Evolutionary conservation across 2,113 vertebrate species (phyloP).

Genomic region (Heterocephalus glaber): DNA sequence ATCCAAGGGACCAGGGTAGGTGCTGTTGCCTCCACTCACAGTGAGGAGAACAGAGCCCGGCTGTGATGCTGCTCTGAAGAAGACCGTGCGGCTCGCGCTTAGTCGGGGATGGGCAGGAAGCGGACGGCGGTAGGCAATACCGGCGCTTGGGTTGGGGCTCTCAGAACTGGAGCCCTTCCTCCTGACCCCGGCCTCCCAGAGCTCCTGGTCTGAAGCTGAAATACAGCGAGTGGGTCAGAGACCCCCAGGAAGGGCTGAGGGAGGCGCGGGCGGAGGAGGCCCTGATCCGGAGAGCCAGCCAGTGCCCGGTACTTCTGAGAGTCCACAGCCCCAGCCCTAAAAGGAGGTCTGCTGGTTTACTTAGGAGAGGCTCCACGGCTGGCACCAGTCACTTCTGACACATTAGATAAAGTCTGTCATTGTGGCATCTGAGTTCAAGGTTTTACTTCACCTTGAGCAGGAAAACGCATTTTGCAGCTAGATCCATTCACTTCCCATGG

Average conservation of each 20-base stretch:
- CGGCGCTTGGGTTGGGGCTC: too few species aligned
- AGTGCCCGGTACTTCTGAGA: not conserved
- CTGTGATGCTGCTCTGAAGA: too few species aligned
- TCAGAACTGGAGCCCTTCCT: not conserved
- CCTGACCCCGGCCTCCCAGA: not conserved
- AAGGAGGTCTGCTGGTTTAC: not conserved
- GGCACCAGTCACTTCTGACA: not conserved
- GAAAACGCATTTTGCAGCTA: not conserved
- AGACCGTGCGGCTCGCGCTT: too few species aligned
- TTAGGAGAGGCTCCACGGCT: not conserved
- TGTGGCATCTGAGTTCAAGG: not conserved
- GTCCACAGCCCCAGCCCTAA: too few species aligned
- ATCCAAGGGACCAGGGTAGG: not conserved
- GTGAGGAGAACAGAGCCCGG: too few species aligned
- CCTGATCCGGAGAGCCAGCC: not conserved
- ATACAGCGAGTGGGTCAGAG: too few species aligned
- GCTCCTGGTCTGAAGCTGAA: not conserved
- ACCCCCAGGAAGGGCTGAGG: not conserved
- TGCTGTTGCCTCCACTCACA: not conserved
- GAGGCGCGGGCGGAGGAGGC: not conserved
- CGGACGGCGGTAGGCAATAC: too few species aligned
- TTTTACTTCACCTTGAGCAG: conserved; percentile 10
- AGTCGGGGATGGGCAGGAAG: too few species aligned
- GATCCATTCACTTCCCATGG: not conserved
- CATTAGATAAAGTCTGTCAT: not conserved